Percentiles rank a stretch among this genome's conserved stretches.
These are phyloP conservation scores for Erythrocercus mccallii DNA, from an alignment of 2,113 vertebrate species.

Conservation along the genomic window DNA sequence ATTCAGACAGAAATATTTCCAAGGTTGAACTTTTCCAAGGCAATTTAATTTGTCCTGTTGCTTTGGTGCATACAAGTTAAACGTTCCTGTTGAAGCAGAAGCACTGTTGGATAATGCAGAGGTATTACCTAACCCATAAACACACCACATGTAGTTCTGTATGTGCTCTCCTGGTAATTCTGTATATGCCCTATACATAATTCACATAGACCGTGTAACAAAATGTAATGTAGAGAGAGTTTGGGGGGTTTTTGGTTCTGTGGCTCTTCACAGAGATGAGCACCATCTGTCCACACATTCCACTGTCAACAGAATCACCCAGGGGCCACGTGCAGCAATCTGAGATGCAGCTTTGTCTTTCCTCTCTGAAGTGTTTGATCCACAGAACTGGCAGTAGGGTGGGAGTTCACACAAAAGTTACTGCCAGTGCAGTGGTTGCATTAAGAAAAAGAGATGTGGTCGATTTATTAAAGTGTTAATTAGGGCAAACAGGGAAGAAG, in stretches of 20 bases:
- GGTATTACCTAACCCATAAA: background rate
- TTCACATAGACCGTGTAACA: background rate
- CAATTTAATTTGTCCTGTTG: background rate
- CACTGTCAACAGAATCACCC: background rate
- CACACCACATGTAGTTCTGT: background rate
- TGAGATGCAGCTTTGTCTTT: background rate
- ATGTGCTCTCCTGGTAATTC: background rate
- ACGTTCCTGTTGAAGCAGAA: background rate
- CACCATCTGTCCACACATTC: background rate
- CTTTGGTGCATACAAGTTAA: background rate
- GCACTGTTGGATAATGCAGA: background rate
- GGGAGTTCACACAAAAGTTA: background rate
- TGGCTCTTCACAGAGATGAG: background rate
- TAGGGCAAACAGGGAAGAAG: background rate
- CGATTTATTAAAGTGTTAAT: background rate
- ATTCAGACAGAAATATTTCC: background rate
- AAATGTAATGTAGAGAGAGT: background rate
- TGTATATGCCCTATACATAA: background rate
- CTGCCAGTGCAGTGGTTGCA: background rate
- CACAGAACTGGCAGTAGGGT: background rate
- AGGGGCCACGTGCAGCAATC: background rate
- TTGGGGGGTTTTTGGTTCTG: background rate
- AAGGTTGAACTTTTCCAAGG: background rate
- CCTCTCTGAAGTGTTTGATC: background rate
- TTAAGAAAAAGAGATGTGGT: background rate